Evolutionary conservation across 1,140 invertebrate genomes (phyloP).

Genomic region (Aphelenchoides fujianensis): DNA sequence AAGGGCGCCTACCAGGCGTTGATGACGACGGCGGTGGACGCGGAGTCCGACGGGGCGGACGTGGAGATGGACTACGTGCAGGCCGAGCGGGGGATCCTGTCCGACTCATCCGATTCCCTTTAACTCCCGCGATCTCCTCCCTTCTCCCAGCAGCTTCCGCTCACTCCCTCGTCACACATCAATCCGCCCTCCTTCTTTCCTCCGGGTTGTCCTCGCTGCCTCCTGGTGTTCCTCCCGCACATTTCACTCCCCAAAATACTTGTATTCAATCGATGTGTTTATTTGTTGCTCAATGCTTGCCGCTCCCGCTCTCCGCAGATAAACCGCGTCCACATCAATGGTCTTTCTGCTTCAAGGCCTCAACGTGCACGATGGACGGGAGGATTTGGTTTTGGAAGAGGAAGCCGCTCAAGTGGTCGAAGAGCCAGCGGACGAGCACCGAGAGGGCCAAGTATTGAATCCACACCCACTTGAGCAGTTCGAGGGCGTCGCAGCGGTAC

Average conservation of each 20-base stretch:
- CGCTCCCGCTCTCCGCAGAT: too few relatives aligned
- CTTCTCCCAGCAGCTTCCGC: not conserved
- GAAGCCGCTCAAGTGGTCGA: constrained; percentile 1
- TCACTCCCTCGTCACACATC: constrained; percentile 1
- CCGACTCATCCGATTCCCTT: constrained; percentile 16
- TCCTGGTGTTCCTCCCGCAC: not conserved
- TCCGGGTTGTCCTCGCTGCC: not conserved
- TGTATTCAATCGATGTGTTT: not conserved
- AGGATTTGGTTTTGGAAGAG: constrained; percentile 6
- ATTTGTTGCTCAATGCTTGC: not conserved
- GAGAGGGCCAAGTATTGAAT: constrained; percentile 12
- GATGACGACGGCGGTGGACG: constrained; percentile 1
- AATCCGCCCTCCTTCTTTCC: too few relatives aligned
- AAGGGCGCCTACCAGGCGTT: constrained; percentile 5
- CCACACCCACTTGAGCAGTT: constrained; percentile 21
- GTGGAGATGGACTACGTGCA: constrained; percentile 20
- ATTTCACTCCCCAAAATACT: not conserved
- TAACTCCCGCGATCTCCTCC: constrained; percentile 11
- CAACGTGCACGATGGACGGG: not conserved
- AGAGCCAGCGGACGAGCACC: not conserved
- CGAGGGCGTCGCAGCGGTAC: not conserved
- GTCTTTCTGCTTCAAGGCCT: not conserved
- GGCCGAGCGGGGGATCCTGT: not conserved
- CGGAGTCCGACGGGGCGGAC: not conserved
- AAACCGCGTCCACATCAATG: not conserved